These are phyloP conservation scores for Kuschelorhynchus macadamiae DNA, from an alignment of 2,888 invertebrate genomes.

Conservation along the genomic window DNA sequence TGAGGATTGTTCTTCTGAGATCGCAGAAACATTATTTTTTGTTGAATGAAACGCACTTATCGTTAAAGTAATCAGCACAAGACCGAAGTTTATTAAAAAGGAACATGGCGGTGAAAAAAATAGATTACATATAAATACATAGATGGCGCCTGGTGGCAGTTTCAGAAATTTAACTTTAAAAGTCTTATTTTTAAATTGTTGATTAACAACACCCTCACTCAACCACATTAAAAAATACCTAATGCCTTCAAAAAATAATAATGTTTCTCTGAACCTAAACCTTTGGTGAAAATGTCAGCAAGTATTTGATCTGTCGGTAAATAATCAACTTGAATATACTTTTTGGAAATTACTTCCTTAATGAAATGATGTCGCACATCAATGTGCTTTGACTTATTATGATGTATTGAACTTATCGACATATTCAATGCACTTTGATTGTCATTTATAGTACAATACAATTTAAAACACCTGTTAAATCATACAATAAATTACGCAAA, in stretches of 20 bases:
- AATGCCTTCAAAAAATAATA: constrained; percentile 27
- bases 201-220: constrained; percentile 28
- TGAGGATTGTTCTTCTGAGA: constrained; percentile 9
- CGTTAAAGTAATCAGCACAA: too few species aligned
- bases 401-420: constrained; percentile 39
- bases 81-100: too few species aligned
- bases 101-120: too few species aligned
- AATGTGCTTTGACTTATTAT: constrained; percentile 38
- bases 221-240: constrained; percentile 8
- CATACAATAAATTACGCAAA: constrained; percentile 19
- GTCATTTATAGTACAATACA: too few species aligned
- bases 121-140: too few species aligned
- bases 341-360: constrained; percentile 38
- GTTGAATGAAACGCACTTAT: too few species aligned
- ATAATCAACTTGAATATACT: constrained; percentile 32
- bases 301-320: constrained; percentile 42
- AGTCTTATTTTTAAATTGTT: too few species aligned
- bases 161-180: too few species aligned
- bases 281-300: constrained; percentile 48
- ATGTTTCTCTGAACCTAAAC: neutral
- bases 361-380: constrained; percentile 47
- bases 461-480: too few species aligned
- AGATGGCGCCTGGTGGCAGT: too few species aligned
- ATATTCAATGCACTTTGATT: constrained; percentile 48
- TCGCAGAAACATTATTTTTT: neutral